Conservation (phyloP, 2,797 vertebrate species). For the Dendrocincla tyrannina region DNA sequence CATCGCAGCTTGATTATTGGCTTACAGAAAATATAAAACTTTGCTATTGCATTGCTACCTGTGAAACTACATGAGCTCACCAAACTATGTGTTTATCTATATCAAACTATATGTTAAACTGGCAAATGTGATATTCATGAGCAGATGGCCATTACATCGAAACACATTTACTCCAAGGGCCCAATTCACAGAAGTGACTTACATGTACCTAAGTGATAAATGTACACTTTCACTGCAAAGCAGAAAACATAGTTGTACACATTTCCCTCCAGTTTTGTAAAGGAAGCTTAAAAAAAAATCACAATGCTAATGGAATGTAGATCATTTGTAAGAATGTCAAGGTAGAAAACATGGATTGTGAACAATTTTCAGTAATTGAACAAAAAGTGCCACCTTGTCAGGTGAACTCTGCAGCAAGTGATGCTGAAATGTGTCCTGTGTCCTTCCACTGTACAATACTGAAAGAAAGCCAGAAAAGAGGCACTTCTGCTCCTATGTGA, state of each 20-base stretch:
- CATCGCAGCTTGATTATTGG: neutral
- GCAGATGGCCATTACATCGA: constrained; percentile 77
- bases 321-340: constrained; percentile 39
- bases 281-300: constrained; percentile 14
- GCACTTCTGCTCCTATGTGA: neutral
- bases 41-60: constrained; percentile 55
- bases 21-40: constrained; percentile 44
- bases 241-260: constrained; percentile 38
- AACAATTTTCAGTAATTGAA: neutral
- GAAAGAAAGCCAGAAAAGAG: constrained; percentile 10
- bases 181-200: constrained; percentile 66
- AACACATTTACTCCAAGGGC: constrained; percentile 71
- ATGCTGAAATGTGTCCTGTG: neutral
- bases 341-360: constrained; percentile 7
- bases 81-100: constrained; percentile 63
- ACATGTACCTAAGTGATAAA: constrained; percentile 69
- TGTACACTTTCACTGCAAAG: constrained; percentile 24
- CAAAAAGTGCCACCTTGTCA: neutral
- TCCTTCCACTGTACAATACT: neutral
- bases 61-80: constrained; percentile 55
- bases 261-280: constrained; percentile 49
- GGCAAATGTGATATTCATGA: constrained; percentile 67
- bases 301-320: neutral
- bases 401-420: neutral
- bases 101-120: constrained; percentile 65